Conservation (phyloP, 2,113 vertebrate genomes). For the Lichenostomus cassidix region DNA sequence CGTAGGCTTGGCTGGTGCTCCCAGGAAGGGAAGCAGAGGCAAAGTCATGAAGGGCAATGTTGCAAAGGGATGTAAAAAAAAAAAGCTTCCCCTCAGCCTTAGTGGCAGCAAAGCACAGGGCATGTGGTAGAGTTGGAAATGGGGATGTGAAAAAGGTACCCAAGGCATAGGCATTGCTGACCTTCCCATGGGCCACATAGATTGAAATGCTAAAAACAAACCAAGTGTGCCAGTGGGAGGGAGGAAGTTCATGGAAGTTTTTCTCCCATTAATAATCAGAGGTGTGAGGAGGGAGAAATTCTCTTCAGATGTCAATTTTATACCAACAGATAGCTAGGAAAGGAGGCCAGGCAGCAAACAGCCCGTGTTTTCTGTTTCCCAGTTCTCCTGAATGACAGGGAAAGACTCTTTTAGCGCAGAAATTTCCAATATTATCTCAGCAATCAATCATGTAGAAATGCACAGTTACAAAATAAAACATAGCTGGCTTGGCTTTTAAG, state of each 20-base stretch:
- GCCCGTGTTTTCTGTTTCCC: neutral
- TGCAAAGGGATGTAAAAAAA: neutral
- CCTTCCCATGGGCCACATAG: neutral
- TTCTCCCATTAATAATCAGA: constrained; percentile 26
- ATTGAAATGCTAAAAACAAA: neutral
- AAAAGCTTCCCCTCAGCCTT: neutral
- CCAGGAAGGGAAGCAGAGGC: neutral
- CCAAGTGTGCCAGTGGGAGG: neutral
- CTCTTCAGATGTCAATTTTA: neutral
- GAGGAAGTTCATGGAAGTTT: neutral
- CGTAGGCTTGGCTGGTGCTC: neutral
- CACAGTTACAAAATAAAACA: neutral
- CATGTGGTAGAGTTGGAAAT: neutral
- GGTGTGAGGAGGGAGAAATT: neutral
- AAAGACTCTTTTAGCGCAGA: neutral
- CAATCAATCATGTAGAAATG: neutral
- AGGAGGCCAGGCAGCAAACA: constrained; percentile 13
- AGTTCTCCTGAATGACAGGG: neutral
- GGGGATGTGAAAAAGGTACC: neutral
- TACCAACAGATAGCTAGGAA: neutral
- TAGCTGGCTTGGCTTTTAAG: neutral
- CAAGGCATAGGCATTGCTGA: neutral
- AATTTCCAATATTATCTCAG: neutral
- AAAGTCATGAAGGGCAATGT: neutral
- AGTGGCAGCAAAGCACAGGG: neutral